Percentiles rank a stretch among this genome's conserved stretches.
Conservation (phyloP, 2,888 invertebrate species). For the Tethea ocularis region DNA sequence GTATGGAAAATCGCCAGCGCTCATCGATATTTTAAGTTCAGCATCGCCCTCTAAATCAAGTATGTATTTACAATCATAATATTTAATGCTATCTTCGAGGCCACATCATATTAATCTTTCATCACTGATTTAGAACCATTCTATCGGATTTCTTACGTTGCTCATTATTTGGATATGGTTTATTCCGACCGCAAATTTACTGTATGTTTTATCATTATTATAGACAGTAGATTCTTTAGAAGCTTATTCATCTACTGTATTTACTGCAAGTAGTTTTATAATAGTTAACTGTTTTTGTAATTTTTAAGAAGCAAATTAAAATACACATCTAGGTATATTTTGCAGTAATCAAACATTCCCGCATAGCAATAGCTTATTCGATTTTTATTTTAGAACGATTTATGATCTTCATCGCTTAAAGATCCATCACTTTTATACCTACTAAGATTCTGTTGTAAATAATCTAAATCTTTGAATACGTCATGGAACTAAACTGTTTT, state of each 20-base stretch:
- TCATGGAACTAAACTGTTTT: too few relatives aligned
- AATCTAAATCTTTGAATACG: too few relatives aligned
- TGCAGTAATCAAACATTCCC: too few relatives aligned
- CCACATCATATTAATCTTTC: slow-evolving; percentile 11
- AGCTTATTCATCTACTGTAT: slow-evolving; percentile 16
- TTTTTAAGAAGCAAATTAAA: too few relatives aligned
- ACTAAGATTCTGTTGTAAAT: too few relatives aligned
- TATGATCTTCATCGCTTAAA: too few relatives aligned
- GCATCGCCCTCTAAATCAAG: slow-evolving; percentile 43
- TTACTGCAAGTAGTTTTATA: slow-evolving; percentile 7
- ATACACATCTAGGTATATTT: too few relatives aligned
- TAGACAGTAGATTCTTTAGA: slow-evolving; percentile 15
- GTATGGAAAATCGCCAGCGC: slow-evolving; percentile 51
- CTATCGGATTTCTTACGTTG: neutral
- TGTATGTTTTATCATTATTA: slow-evolving; percentile 10
- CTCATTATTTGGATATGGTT: neutral
- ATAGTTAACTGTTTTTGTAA: too few relatives aligned
- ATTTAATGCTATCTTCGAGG: slow-evolving; percentile 20
- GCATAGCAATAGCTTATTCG: too few relatives aligned
- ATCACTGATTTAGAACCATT: neutral
- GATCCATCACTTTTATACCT: too few relatives aligned
- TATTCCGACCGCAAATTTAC: neutral
- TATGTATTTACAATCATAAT: slow-evolving; percentile 32
- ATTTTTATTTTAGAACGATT: too few relatives aligned
- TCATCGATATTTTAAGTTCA: slow-evolving; percentile 46